Percentiles rank a stretch among this genome's conserved stretches.
Evolutionary conservation across 2,797 vertebrate species (phyloP).

Genomic region (Neosilurus hyrtlii): DNA sequence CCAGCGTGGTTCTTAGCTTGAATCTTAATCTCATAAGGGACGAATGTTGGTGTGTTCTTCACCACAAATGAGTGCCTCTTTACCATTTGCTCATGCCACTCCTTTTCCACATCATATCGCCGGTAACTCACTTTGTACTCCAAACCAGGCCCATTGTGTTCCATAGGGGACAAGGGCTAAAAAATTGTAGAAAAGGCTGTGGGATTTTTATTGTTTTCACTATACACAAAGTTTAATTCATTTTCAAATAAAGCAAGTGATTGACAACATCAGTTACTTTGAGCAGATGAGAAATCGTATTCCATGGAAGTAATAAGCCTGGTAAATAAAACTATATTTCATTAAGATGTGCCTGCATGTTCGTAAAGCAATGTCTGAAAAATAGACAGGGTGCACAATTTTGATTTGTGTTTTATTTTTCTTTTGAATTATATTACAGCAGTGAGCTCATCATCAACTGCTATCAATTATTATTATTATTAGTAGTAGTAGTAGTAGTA

Average conservation of each 20-base stretch:
- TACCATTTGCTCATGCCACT: conserved; percentile 85
- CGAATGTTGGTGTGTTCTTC: conserved; percentile 84
- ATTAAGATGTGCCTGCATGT: not conserved
- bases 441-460: not conserved
- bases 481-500: not conserved
- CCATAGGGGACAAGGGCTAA: conserved; percentile 83
- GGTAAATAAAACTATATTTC: not conserved
- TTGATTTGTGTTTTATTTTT: not conserved
- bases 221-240: not conserved
- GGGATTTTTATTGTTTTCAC: not conserved
- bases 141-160: conserved; percentile 88
- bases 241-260: not conserved
- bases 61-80: conserved; percentile 87
- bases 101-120: conserved; percentile 72
- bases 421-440: not conserved
- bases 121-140: conserved; percentile 91
- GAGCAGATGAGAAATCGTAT: not conserved
- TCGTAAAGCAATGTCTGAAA: not conserved
- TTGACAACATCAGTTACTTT: not conserved
- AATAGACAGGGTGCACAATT: not conserved
- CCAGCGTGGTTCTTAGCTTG: conserved; percentile 86
- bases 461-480: conserved; percentile 4
- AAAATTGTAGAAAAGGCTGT: conserved; percentile 22
- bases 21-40: conserved; percentile 90
- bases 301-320: not conserved